Percentiles rank a stretch among this genome's conserved stretches.
These are phyloP conservation scores for Molossus alvarezi DNA, from an alignment of 2,797 vertebrate species.

Conservation along the genomic window DNA sequence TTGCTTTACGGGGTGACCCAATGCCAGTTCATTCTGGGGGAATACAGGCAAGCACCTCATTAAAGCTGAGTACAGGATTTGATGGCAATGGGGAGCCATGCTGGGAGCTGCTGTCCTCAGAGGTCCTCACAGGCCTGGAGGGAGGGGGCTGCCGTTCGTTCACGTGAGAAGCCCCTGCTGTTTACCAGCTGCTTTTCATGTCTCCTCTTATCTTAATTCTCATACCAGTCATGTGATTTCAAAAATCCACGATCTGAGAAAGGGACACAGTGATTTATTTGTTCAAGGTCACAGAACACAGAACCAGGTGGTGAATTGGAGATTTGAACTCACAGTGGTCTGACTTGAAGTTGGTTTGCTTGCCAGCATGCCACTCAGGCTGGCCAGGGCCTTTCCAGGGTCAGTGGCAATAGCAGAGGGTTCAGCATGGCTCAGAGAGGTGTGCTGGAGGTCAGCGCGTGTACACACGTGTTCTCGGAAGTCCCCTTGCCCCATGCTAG, in stretches of 20 bases:
- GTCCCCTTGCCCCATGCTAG: background rate
- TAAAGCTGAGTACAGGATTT: background rate
- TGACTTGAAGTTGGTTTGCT: background rate
- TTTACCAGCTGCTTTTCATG: background rate
- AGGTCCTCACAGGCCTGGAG: background rate
- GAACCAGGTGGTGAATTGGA: background rate
- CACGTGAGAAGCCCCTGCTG: background rate
- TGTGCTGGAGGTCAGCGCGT: fast-evolving
- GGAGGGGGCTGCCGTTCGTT: background rate
- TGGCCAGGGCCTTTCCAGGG: background rate
- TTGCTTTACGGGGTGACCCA: background rate
- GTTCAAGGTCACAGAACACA: background rate
- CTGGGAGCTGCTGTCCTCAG: background rate
- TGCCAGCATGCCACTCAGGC: background rate
- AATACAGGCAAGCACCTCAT: background rate
- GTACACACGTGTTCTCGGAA: fast-evolving
- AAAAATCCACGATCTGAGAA: background rate
- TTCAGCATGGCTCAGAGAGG: background rate
- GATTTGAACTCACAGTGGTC: background rate
- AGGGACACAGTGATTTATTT: background rate
- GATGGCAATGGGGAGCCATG: background rate
- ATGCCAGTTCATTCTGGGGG: background rate
- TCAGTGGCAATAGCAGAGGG: background rate
- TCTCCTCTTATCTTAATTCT: background rate
- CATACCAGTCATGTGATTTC: background rate